Conservation (phyloP, 2,797 vertebrate genomes). For the Sebastes kiyomatsui region DNA sequence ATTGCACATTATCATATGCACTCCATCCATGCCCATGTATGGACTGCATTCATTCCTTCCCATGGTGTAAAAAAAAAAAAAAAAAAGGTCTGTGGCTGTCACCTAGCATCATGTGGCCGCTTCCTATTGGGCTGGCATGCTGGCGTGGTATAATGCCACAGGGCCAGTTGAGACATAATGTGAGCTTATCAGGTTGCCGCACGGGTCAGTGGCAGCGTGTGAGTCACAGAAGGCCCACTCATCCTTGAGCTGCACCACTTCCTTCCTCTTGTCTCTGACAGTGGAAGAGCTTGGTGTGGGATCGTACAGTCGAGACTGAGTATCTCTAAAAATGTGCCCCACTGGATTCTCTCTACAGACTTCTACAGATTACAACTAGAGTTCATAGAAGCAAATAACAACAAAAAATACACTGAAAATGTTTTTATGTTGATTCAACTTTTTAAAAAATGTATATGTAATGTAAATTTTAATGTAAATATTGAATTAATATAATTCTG, state of each 20-base stretch:
- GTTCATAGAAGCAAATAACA: neutral
- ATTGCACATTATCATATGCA: conserved; percentile 10
- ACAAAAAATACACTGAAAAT: neutral
- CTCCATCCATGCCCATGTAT: conserved; percentile 64
- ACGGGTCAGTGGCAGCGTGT: conserved; percentile 75
- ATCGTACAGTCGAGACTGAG: neutral
- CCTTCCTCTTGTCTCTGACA: conserved; percentile 51
- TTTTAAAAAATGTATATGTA: neutral
- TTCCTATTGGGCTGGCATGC: conserved; percentile 67
- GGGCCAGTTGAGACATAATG: conserved; percentile 74
- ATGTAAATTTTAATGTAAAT: neutral
- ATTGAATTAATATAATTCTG: neutral
- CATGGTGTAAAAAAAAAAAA: neutral
- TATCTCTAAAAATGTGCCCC: neutral
- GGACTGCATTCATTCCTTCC: conserved; percentile 35
- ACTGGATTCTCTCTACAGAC: neutral
- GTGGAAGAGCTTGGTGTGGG: neutral
- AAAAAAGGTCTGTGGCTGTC: conserved; percentile 58
- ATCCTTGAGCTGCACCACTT: conserved; percentile 56
- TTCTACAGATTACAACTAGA: neutral
- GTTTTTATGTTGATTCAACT: neutral
- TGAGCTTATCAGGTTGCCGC: conserved; percentile 77
- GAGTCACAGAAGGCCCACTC: conserved; percentile 73
- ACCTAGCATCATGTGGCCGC: conserved; percentile 59
- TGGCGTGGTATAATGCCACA: conserved; percentile 61